A percentile compares a stretch with the other conserved stretches of the same genome.
Conservation (phyloP, 1,140 invertebrate genomes). For the Drosophila kikkawai region DNA sequence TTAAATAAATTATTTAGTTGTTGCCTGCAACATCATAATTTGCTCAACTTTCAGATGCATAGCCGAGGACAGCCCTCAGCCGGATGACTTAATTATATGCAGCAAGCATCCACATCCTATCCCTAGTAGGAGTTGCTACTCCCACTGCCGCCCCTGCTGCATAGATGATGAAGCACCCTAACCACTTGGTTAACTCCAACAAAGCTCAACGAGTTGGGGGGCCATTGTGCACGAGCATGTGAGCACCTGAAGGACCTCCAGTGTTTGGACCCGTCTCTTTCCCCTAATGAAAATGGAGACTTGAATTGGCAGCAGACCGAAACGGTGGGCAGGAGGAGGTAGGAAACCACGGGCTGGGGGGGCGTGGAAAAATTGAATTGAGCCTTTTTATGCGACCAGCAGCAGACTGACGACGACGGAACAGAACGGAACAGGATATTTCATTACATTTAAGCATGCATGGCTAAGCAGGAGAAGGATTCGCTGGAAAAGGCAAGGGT, state of each 20-base stretch:
- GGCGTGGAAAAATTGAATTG: constrained; percentile 72
- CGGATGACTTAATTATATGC: constrained; percentile 69
- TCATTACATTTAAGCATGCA: constrained; percentile 83
- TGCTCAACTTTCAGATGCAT: constrained; percentile 37
- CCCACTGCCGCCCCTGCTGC: constrained; percentile 5
- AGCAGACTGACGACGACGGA: constrained; percentile 25
- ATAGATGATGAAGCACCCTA: constrained; percentile 33
- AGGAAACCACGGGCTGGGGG: constrained; percentile 9
- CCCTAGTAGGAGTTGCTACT: not conserved
- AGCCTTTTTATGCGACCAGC: constrained; percentile 74
- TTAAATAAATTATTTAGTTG: constrained; percentile 37
- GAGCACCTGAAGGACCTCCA: constrained; percentile 57
- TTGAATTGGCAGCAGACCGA: constrained; percentile 76
- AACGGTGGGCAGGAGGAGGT: constrained; percentile 15
- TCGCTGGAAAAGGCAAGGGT: not conserved
- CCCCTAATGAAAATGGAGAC: constrained; percentile 60
- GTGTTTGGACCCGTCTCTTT: constrained; percentile 33
- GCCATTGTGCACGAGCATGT: constrained; percentile 52
- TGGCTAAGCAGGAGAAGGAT: constrained; percentile 47
- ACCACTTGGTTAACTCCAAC: constrained; percentile 37
- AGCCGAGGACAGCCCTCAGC: constrained; percentile 17
- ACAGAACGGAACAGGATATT: constrained; percentile 70
- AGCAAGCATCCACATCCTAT: constrained; percentile 47
- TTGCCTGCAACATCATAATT: constrained; percentile 32
- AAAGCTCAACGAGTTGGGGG: constrained; percentile 59